A percentile compares a stretch with the other conserved stretches of the same genome.
Conservation (phyloP, 2,888 invertebrate genomes). For the Diaphora mendica region DNA sequence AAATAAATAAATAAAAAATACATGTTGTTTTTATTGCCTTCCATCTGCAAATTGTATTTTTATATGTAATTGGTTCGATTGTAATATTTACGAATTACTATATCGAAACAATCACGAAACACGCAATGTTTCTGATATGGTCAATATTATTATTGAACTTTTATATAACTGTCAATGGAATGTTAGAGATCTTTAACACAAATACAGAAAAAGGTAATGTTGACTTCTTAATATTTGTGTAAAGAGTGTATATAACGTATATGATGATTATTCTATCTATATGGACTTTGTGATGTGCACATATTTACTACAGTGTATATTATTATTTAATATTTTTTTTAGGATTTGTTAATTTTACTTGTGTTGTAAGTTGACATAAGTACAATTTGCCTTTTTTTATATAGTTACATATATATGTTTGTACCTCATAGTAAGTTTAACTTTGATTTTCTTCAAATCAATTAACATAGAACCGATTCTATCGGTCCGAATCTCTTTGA, state of each 20-base stretch:
- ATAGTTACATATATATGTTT: neutral
- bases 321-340: too few relatives aligned
- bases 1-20: conserved; percentile 20
- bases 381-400: neutral
- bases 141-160: conserved; percentile 5
- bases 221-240: neutral
- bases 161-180: neutral
- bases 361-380: neutral
- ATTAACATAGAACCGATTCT: neutral
- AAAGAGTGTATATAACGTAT: neutral
- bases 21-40: conserved; percentile 35
- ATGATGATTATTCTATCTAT: neutral
- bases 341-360: too few relatives aligned
- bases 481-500: too few relatives aligned
- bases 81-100: neutral
- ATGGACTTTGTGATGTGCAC: neutral
- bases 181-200: neutral
- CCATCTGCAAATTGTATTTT: conserved; percentile 10
- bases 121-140: conserved; percentile 11
- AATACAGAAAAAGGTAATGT: neutral
- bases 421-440: neutral
- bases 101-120: neutral
- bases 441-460: neutral
- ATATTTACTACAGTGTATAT: too few relatives aligned
- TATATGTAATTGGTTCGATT: neutral